Evolutionary conservation across 92 coral and sea anemone genomes (phyloP).

Genomic region (Hydrozoanthus gracilis): DNA sequence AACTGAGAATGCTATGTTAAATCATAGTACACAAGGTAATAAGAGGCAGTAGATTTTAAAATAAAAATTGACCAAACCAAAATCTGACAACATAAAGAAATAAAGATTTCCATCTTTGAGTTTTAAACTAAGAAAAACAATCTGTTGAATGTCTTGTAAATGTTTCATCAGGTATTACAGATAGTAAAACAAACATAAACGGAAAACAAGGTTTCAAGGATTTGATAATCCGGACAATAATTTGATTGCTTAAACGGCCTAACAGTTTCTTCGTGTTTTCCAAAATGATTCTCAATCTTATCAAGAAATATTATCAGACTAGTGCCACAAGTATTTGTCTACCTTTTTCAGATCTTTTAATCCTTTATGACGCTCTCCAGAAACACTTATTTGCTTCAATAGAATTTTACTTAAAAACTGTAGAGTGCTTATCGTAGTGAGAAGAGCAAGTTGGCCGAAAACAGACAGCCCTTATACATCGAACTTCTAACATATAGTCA

Average conservation of each 20-base stretch:
- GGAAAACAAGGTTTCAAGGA: neutral
- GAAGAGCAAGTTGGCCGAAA: neutral
- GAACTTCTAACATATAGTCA: no score
- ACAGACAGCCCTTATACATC: no score
- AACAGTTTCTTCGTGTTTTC: conserved; percentile 18
- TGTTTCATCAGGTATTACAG: neutral
- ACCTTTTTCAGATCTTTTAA: conserved; percentile 17
- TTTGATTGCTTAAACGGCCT: neutral
- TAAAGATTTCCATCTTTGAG: neutral
- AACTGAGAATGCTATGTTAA: neutral
- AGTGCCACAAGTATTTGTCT: conserved; percentile 36
- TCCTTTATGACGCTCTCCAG: conserved; percentile 42
- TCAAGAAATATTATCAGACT: conserved; percentile 29
- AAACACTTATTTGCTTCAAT: neutral
- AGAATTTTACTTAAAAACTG: neutral
- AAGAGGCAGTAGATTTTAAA: neutral
- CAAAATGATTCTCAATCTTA: neutral
- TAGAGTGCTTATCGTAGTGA: neutral
- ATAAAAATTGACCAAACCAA: neutral
- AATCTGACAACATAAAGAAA: neutral
- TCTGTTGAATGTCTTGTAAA: neutral
- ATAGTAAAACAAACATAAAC: conserved; percentile 5
- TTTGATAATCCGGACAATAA: conserved; percentile 13
- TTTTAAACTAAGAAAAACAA: neutral
- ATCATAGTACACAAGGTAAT: neutral